Percentiles rank a stretch among this genome's conserved stretches.
These are phyloP conservation scores for Eublepharis macularius DNA, from an alignment of 2,113 vertebrate species.

Conservation along the genomic window DNA sequence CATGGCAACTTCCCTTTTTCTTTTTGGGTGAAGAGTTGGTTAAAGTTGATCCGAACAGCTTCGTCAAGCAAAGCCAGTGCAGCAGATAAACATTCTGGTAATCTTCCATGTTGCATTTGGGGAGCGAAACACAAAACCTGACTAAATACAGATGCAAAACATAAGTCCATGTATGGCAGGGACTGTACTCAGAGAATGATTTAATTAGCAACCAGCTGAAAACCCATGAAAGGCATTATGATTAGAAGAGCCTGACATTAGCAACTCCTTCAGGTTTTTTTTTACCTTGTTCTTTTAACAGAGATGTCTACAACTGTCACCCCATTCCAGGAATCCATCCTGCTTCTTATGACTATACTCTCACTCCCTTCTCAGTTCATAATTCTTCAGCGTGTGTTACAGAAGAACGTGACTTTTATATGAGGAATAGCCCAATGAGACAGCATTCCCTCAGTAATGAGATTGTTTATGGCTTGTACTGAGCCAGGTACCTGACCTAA, in stretches of 20 bases:
- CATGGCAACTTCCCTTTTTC: background rate
- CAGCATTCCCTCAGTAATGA: background rate
- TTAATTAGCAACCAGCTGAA: background rate
- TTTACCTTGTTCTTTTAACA: background rate
- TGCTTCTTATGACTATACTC: accelerated
- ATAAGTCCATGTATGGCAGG: conserved; percentile 32
- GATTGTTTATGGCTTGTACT: background rate
- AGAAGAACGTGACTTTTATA: accelerated
- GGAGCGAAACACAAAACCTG: background rate
- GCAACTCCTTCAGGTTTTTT: background rate
- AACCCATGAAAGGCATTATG: background rate
- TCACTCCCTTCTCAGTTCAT: background rate
- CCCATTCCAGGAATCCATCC: background rate
- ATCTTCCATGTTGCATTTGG: background rate
- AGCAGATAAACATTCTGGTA: background rate
- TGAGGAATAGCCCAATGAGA: background rate
- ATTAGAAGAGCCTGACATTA: accelerated
- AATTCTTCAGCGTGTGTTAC: background rate
- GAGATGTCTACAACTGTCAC: background rate
- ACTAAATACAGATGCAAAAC: background rate
- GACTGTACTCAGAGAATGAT: background rate
- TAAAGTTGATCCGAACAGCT: background rate
- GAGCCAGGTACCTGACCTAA: too few species aligned
- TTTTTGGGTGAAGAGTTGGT: too few species aligned
- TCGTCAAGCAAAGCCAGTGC: background rate